phyloP scores from a whole-genome alignment of 2,797 vertebrate genomes.

The Chelmon rostratus region DNA sequence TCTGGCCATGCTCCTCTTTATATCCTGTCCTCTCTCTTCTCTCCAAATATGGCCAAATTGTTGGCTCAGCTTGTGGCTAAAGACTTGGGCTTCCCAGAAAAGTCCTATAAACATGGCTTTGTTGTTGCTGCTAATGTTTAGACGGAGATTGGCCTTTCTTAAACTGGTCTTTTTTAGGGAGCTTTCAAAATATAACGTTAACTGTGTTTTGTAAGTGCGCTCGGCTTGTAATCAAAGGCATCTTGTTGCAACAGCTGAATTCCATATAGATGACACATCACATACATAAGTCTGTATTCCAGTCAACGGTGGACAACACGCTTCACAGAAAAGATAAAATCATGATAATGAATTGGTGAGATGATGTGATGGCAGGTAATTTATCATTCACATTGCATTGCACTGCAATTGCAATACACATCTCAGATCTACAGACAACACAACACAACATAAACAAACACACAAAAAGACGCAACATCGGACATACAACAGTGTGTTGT shows the following conservation, averaged over 20 bases:
- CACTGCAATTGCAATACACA: background rate
- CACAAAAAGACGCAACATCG: background rate
- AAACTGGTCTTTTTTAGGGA: constrained; percentile 15
- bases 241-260: constrained; percentile 58
- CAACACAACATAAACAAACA: background rate
- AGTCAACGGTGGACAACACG: constrained; percentile 32
- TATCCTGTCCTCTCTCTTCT: constrained; percentile 20
- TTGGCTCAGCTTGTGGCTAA: constrained; percentile 4
- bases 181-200: constrained; percentile 3
- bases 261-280: constrained; percentile 42
- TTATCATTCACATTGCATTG: constrained; percentile 39
- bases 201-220: constrained; percentile 5
- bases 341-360: constrained; percentile 13
- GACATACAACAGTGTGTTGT: background rate
- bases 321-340: constrained; percentile 52
- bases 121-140: constrained; percentile 21
- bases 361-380: constrained; percentile 35
- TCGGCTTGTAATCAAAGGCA: constrained; percentile 35
- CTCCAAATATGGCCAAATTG: constrained; percentile 58
- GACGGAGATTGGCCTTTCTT: constrained; percentile 9
- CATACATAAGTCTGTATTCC: constrained; percentile 31
- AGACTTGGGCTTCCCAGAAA: constrained; percentile 25
- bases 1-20: constrained; percentile 12
- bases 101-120: constrained; percentile 43
- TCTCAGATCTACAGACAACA: constrained; percentile 2